Evolutionary conservation across 2,797 vertebrate species (phyloP).

Genomic region (Gastrophryne carolinensis): DNA sequence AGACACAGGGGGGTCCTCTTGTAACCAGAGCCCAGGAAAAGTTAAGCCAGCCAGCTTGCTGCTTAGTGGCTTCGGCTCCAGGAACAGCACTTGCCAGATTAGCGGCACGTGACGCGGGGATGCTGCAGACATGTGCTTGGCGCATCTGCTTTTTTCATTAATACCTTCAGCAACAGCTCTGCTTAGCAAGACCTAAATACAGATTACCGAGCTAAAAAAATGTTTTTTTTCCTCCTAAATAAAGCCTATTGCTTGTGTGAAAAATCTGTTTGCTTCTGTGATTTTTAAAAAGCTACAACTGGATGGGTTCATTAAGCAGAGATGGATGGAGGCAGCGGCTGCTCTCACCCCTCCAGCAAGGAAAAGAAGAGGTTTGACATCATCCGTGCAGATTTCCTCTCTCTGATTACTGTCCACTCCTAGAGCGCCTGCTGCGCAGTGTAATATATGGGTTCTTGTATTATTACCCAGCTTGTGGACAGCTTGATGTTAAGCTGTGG

Average conservation of each 20-base stretch:
- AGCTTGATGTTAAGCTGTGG: background rate
- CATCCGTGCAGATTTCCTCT: background rate
- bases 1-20: background rate
- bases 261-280: background rate
- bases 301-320: background rate
- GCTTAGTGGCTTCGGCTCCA: background rate
- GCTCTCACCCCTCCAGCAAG: background rate
- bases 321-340: background rate
- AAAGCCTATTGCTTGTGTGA: background rate
- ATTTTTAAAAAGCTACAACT: background rate
- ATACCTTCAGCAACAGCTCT: constrained; percentile 13
- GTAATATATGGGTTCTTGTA: background rate
- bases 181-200: constrained; percentile 1
- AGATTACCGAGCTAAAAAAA: background rate
- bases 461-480: background rate
- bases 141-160: constrained; percentile 22
- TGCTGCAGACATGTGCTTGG: constrained; percentile 22
- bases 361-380: background rate
- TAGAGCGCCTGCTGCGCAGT: background rate
- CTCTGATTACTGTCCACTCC: background rate
- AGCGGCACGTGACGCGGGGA: constrained; percentile 14
- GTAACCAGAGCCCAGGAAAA: background rate
- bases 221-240: background rate
- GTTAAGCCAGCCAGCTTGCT: background rate
- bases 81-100: constrained; percentile 27